Evolutionary conservation across 2,113 vertebrate genomes (phyloP).

Genomic region (Mirounga angustirostris): DNA sequence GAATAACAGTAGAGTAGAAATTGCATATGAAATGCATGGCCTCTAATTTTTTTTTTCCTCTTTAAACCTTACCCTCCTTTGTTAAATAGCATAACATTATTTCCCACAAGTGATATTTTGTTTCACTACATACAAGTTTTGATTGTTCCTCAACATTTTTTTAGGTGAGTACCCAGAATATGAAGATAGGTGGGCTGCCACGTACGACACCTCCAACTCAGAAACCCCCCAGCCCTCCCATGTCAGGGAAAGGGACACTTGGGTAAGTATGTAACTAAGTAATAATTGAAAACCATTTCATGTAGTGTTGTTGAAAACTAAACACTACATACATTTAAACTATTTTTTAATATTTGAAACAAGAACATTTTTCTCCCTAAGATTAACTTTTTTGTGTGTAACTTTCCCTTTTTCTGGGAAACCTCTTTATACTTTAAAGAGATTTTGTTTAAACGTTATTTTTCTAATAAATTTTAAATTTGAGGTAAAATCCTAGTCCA

Average conservation of each 20-base stretch:
- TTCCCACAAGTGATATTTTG: constrained; percentile 56
- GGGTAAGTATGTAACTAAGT: constrained; percentile 91
- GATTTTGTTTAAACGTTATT: constrained; percentile 45
- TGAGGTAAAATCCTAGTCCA: constrained; percentile 39
- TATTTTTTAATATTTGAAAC: constrained; percentile 65
- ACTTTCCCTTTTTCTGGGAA: constrained; percentile 9
- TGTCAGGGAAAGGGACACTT: constrained; percentile 97
- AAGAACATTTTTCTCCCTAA: constrained; percentile 55
- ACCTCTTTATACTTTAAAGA: constrained; percentile 64
- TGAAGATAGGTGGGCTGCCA: constrained; percentile 97
- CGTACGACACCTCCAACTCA: constrained; percentile 98
- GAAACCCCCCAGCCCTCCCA: constrained; percentile 98
- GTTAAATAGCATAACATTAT: constrained; percentile 71
- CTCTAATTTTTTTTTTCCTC: constrained; percentile 76
- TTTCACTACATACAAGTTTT: constrained; percentile 54
- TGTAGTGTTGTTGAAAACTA: constrained; percentile 49
- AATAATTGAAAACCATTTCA: constrained; percentile 27
- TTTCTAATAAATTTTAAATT: constrained; percentile 67
- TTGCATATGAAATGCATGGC: constrained; percentile 87
- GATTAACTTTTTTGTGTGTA: not conserved
- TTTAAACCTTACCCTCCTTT: constrained; percentile 81
- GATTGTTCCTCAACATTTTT: constrained; percentile 80
- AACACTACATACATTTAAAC: constrained; percentile 19
- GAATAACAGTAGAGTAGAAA: constrained; percentile 85
- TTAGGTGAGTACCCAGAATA: constrained; percentile 98